Percentiles rank a stretch among this genome's conserved stretches.
Conservation (phyloP, 1,140 invertebrate genomes). For the Ooceraea biroi region DNA sequence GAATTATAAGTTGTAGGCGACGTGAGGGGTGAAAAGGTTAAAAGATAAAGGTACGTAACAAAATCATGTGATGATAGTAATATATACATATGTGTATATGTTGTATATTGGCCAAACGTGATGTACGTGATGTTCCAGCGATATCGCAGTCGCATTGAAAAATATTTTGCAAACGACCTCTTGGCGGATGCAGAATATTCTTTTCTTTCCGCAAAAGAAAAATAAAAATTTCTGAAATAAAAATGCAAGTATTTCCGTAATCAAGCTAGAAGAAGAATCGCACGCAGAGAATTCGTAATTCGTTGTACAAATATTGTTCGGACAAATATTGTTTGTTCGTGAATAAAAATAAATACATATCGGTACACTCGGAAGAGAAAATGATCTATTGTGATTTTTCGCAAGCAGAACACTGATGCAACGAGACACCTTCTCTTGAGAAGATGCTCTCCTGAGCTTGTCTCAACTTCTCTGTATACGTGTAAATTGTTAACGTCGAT, state of each 20-base stretch:
- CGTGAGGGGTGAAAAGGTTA: background rate
- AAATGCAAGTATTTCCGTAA: too few relatives aligned
- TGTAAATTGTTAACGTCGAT: background rate
- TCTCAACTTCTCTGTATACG: background rate
- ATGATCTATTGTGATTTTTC: too few relatives aligned
- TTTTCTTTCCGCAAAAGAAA: background rate
- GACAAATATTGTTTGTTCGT: too few relatives aligned
- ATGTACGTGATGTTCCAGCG: background rate
- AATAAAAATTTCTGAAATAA: too few relatives aligned
- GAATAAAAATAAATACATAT: too few relatives aligned
- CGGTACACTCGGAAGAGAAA: too few relatives aligned
- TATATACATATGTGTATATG: too few relatives aligned
- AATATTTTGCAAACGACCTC: background rate
- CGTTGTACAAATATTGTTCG: too few relatives aligned
- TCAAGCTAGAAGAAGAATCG: too few relatives aligned
- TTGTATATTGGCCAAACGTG: background rate
- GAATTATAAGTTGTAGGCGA: background rate
- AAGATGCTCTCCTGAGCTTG: background rate
- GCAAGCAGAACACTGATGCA: too few relatives aligned
- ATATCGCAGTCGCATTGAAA: background rate
- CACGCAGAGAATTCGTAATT: too few relatives aligned
- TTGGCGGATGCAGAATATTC: background rate
- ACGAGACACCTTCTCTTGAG: slow-evolving; percentile 10
- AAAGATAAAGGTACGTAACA: too few relatives aligned
- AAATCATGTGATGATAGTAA: background rate